phyloP scores from a whole-genome alignment of 2,888 invertebrate species.

The Dasypolia templi region DNA sequence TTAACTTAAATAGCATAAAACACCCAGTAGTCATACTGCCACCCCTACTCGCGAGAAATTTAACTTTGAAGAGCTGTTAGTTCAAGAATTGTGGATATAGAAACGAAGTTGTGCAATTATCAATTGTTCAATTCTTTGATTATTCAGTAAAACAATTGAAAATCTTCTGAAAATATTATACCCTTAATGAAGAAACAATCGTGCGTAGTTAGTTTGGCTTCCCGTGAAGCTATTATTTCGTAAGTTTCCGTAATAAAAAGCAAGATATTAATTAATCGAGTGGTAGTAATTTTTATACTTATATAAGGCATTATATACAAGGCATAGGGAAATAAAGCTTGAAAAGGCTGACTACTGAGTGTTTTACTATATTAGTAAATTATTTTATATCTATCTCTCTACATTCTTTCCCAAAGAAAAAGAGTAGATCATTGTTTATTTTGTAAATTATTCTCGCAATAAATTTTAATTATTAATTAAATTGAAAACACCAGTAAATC shows the following conservation, averaged over 20 bases:
- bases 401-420: slow-evolving; percentile 61
- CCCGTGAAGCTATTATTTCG: too few species aligned
- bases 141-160: too few species aligned
- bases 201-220: too few species aligned
- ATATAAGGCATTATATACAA: background rate
- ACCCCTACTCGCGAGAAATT: background rate
- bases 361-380: slow-evolving; percentile 2
- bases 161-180: too few species aligned
- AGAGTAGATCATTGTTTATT: slow-evolving; percentile 50
- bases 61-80: background rate
- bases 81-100: background rate
- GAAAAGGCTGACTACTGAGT: background rate
- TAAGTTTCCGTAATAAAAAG: too few species aligned
- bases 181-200: too few species aligned
- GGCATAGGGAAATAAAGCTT: background rate
- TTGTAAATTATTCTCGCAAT: slow-evolving; percentile 34
- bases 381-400: slow-evolving; percentile 45
- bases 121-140: background rate
- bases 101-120: background rate
- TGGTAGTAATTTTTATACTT: background rate
- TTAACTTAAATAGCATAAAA: too few species aligned
- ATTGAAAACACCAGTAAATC: slow-evolving; percentile 48
- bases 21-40: background rate
- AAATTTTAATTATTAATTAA: slow-evolving; percentile 19
- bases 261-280: background rate